Base-by-base conservation (phyloP, 2,113 vertebrate genomes). In the Mirza zaza region DNA sequence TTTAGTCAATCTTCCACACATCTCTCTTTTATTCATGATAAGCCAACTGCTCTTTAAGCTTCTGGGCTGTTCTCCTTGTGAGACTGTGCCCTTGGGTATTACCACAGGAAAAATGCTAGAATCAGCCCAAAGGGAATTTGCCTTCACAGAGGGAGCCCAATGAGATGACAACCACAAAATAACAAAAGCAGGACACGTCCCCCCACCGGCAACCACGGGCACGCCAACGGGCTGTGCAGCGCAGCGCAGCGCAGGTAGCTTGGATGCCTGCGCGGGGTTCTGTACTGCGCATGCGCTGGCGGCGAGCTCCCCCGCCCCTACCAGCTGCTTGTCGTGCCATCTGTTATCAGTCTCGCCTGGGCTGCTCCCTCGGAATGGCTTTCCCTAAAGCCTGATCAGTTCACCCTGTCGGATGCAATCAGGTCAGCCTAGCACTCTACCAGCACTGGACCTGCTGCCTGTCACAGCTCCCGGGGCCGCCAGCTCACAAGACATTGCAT, bases 291-390 rank as follows among this genome's bases (percentile, higher is more conserved):
- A 55, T 76, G 55, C 0, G 36, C 65, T 55, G 2, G 21, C 97
- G 96, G 96, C 94, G 96, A 94, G 96, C 36, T 32, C 29, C 88
- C 52, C 52, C 20, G 10, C 80, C 80, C 63, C 80, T 96, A 93
- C 98, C 98, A 98, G 98, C 98, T 98, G 98, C 98, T 98, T 97
- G 97, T 82, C 94, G 93, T 97, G 96, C 98, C 98, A 99, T 99
- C 99, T 99, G 98, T 98, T 98, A 98, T 92, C 91, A 36, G 57
- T 36, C 32, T 81, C 91, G 96, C 97, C 98, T 96, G 93, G 98
- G 98, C 97, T 96, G 98, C 95, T 98, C 98, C 98, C 97, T 98
- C 97, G 98, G 96, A 98, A 98, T 97, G 97, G 98, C 96, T 98
- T 96, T 98, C 97, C 98, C 91, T 95, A 97, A 98, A 98, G 98